Evolutionary conservation across 2,888 invertebrate species (phyloP).

Genomic region (Aleiodes leptofemur): DNA sequence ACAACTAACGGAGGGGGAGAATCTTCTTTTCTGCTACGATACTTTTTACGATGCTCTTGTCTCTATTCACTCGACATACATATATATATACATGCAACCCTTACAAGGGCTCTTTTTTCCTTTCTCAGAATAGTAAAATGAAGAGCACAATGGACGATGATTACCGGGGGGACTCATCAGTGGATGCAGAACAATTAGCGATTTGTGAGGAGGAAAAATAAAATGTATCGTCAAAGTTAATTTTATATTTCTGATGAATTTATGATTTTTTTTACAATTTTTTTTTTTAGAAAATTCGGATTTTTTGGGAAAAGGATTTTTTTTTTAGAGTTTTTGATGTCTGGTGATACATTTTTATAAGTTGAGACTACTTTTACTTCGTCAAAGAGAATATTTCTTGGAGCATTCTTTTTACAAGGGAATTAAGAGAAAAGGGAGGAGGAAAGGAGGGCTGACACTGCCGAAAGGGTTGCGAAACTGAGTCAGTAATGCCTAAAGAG

Average conservation of each 20-base stretch:
- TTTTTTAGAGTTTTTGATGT: too few species aligned
- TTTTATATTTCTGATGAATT: too few species aligned
- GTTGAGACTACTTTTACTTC: too few species aligned
- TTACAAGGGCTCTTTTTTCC: neutral
- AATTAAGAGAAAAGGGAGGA: constrained; percentile 35
- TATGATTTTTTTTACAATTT: too few species aligned
- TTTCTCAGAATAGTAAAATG: neutral
- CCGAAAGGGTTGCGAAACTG: constrained; percentile 66
- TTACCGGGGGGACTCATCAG: constrained; percentile 23
- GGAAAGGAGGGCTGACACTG: constrained; percentile 44
- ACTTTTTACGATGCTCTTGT: constrained; percentile 24
- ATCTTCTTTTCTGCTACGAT: constrained; percentile 10
- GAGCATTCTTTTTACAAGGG: constrained; percentile 9
- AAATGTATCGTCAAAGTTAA: too few species aligned
- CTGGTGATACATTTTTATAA: too few species aligned
- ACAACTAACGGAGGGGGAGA: constrained; percentile 19
- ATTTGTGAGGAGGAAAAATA: too few species aligned
- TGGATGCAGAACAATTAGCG: too few species aligned
- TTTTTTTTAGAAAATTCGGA: too few species aligned
- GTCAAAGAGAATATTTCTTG: neutral
- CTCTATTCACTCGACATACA: constrained; percentile 43
- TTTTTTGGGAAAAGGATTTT: too few species aligned
- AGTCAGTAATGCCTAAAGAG: constrained; percentile 65
- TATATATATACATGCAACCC: neutral
- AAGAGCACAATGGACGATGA: constrained; percentile 20